phyloP scores from a whole-genome alignment of 2,888 invertebrate genomes.

The Timandra comae region DNA sequence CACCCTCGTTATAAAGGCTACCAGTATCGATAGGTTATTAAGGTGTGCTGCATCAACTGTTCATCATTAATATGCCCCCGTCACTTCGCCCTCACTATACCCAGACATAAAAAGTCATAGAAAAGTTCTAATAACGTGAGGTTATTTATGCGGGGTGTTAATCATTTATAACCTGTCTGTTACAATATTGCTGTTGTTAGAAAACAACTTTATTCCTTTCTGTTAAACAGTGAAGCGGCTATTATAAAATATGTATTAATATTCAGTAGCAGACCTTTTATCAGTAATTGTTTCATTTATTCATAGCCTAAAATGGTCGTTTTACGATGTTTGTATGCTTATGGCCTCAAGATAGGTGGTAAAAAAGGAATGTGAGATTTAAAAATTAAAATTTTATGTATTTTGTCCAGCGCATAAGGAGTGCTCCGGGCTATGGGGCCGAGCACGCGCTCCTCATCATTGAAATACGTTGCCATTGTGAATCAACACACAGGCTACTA shows the following conservation, averaged over 20 bases:
- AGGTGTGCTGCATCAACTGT: no score
- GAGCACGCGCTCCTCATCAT: slow-evolving; percentile 42
- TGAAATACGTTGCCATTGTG: slow-evolving; percentile 72
- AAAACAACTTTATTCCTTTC: no score
- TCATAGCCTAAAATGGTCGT: no score
- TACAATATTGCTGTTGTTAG: no score
- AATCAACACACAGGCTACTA: slow-evolving; percentile 24
- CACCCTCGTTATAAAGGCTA: slow-evolving; percentile 3
- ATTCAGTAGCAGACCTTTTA: no score
- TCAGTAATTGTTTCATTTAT: no score
- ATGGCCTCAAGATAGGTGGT: slow-evolving; percentile 5
- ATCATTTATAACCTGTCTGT: slow-evolving; percentile 1
- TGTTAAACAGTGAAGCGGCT: no score
- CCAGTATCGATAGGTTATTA: no score
- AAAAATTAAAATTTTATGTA: slow-evolving; percentile 15
- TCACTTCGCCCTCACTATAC: slow-evolving; percentile 18
- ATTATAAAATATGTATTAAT: no score
- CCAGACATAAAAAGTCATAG: slow-evolving; percentile 16
- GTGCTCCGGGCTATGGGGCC: slow-evolving; percentile 31
- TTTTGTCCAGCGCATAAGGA: slow-evolving; percentile 26
- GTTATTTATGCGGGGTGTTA: slow-evolving; percentile 1
- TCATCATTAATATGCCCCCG: slow-evolving; percentile 26
- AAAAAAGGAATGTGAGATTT: slow-evolving; percentile 4
- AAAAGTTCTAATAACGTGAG: slow-evolving; percentile 10
- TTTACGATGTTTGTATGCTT: slow-evolving; percentile 1